These are phyloP conservation scores for Molossus alvarezi DNA, from an alignment of 2,797 vertebrate genomes.

Conservation along the genomic window DNA sequence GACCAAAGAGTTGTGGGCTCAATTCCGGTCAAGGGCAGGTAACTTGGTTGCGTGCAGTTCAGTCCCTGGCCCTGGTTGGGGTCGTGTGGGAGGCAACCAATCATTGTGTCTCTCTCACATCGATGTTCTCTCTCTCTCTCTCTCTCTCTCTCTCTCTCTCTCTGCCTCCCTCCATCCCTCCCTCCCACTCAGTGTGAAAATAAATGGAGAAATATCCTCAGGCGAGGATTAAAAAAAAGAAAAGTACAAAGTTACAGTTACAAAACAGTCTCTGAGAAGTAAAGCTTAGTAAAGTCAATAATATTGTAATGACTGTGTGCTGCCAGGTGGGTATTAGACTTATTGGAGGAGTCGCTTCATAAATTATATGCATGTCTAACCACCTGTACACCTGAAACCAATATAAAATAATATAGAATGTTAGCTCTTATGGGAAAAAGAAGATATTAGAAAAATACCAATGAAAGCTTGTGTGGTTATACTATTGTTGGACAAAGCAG, in stretches of 20 bases:
- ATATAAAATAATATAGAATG: not conserved
- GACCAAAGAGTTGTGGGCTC: too few species aligned
- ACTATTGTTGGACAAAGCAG: not conserved
- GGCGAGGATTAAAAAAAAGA: not conserved
- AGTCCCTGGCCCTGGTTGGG: not conserved
- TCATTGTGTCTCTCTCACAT: not conserved
- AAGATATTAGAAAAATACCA: not conserved
- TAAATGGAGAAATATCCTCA: not conserved
- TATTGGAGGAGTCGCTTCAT: not conserved
- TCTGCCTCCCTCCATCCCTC: not conserved
- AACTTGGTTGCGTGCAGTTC: not conserved
- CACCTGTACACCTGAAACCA: not conserved
- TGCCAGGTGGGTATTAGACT: not conserved
- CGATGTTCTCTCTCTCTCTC: not conserved
- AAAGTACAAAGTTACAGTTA: not conserved
- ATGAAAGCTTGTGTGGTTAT: not conserved
- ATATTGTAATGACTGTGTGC: not conserved
- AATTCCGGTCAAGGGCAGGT: too few species aligned
- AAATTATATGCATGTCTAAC: not conserved
- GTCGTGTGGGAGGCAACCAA: not conserved
- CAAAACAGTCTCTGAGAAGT: not conserved
- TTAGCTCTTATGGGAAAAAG: not conserved
- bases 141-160: not conserved
- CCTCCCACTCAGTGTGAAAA: not conserved
- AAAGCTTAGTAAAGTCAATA: not conserved